phyloP scores from a whole-genome alignment of 2,797 vertebrate species.

The Lepilemur septentrionalis region DNA sequence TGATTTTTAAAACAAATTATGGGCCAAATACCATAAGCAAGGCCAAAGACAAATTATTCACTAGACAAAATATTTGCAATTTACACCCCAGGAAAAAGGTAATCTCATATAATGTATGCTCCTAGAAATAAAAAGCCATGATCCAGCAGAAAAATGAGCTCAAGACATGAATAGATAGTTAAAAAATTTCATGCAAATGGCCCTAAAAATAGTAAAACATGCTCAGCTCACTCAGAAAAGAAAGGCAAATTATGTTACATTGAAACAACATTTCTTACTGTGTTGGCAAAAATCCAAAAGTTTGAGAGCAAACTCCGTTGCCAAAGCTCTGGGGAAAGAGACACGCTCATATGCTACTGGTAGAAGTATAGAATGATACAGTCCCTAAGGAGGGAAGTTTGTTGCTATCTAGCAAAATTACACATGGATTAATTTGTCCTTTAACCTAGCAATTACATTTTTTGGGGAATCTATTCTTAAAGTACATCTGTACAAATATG shows the following conservation, averaged over 20 bases:
- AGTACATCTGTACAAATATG: not conserved
- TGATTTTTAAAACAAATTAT: not conserved
- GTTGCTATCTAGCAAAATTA: not conserved
- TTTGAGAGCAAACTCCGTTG: not conserved
- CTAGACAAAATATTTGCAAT: not conserved
- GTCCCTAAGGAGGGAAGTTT: not conserved
- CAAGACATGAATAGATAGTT: not conserved
- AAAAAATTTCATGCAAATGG: not conserved
- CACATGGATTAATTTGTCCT: not conserved
- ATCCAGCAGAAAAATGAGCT: not conserved
- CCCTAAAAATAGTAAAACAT: conserved; percentile 3
- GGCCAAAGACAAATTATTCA: not conserved
- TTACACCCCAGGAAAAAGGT: not conserved
- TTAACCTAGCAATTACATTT: not conserved
- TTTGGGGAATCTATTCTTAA: not conserved
- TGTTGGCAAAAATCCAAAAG: not conserved
- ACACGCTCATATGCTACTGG: not conserved
- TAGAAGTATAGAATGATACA: not conserved
- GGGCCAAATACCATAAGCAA: not conserved
- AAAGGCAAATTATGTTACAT: not conserved
- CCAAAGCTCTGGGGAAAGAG: not conserved
- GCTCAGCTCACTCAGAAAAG: not conserved
- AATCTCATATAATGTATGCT: not conserved
- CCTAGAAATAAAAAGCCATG: not conserved
- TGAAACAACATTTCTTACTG: not conserved